phyloP scores from a whole-genome alignment of 1,140 invertebrate species.

The Trichoplusia ni region DNA sequence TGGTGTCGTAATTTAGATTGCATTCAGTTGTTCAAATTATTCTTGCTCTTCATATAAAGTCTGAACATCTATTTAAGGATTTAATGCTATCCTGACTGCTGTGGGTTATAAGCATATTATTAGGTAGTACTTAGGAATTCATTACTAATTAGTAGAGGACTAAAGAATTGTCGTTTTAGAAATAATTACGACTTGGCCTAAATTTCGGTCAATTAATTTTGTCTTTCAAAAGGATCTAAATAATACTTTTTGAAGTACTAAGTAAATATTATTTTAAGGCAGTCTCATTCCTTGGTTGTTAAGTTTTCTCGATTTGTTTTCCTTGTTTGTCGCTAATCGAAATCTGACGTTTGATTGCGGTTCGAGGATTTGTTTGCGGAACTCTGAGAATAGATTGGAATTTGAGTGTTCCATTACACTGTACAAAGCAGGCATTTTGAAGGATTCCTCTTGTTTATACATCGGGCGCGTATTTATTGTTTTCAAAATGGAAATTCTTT shows the following conservation, averaged over 20 bases:
- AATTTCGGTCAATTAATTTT: background rate
- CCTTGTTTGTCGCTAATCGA: constrained; percentile 32
- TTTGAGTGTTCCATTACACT: constrained; percentile 26
- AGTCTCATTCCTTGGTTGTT: background rate
- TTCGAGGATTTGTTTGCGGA: constrained; percentile 18
- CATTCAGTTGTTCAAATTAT: no score
- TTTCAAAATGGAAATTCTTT: background rate
- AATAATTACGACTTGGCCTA: no score
- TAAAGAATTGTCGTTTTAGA: no score
- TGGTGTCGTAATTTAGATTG: no score
- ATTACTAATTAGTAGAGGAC: no score
- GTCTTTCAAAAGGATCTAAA: no score
- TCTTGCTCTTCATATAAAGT: no score
- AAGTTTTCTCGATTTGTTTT: constrained; percentile 7
- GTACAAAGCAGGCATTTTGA: constrained; percentile 13
- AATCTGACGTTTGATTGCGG: constrained; percentile 18
- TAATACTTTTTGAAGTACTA: background rate
- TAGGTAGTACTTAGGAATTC: no score
- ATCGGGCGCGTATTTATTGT: background rate
- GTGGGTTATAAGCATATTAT: no score
- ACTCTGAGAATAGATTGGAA: constrained; percentile 23
- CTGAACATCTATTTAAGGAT: no score
- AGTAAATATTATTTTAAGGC: background rate
- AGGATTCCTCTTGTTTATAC: constrained; percentile 6
- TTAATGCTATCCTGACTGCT: no score